Base-by-base conservation (phyloP, 2,113 vertebrate genomes). In the Collichthys lucidus region DNA sequence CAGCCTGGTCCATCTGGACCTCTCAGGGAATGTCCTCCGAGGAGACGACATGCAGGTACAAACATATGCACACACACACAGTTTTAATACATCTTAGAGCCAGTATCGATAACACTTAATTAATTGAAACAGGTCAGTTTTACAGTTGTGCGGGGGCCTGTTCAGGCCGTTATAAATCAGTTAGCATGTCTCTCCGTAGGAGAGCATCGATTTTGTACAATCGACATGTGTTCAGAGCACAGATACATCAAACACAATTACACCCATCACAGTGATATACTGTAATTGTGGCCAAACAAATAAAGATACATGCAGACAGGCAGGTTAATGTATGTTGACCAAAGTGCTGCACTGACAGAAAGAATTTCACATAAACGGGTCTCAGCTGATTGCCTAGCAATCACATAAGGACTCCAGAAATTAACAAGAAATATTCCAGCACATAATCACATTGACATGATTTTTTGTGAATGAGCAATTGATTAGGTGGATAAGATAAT, bases 1-100 rank as follows among this genome's bases (percentile, higher is more conserved):
- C 89, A 93, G 92, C 89, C 88, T 94, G 61, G 89, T 92, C 92
- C 93, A 94, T 91, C 90, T 94, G 91, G 93, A 94, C 87, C 92
- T 94, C 91, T 94, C 93, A 94, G 93, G 93, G 88, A 94, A 94
- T 59, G 86, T 94, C 84, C 90, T 94, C 79, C 47, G 92, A 89
- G 93, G 92, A 88, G 93, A 94, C 22, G 93, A 94, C 89, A 92
- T 94, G 90, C 93, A 94, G 93, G 93, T 93, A 71, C 26, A 80
- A 16, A 40, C 31, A 20, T n/a, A 63, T 12, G 69, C 29, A 53
- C 26, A 11, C 20, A 49, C 65, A 50, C 65, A 50, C 29, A n/a
- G 46, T 22, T 44, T n/a, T 42, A 50, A 31, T 74, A 20, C n/a
- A 42, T 47, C 4, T 65, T 1, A 56, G 24, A 67, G 44, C 35